These are phyloP conservation scores for Steinernema scapterisci DNA, from an alignment of 2,888 invertebrate species.

Conservation along the genomic window DNA sequence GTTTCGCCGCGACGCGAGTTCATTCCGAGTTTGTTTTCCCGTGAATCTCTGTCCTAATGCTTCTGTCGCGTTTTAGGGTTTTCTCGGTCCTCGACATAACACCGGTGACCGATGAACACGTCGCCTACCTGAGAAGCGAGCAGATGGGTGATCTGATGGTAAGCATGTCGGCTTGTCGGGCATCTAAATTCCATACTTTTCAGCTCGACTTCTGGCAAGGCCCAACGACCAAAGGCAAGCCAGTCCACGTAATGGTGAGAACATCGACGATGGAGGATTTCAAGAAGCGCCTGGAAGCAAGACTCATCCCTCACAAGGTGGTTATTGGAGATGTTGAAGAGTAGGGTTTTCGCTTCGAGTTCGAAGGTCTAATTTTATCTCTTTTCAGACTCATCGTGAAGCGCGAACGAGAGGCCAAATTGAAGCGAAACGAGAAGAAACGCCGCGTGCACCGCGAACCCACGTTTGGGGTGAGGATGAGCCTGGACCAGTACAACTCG, in stretches of 20 bases:
- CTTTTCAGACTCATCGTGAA: conserved; percentile 60
- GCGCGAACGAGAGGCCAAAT: conserved; percentile 43
- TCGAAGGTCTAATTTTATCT: background rate
- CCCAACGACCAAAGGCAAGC: conserved; percentile 72
- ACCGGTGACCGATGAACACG: too few relatives aligned
- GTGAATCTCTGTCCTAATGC: too few relatives aligned
- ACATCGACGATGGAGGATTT: conserved; percentile 70
- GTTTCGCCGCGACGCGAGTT: too few relatives aligned
- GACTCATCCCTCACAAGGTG: conserved; percentile 47
- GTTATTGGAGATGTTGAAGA: conserved; percentile 64
- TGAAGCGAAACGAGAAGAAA: conserved; percentile 33
- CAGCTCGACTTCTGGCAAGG: conserved; percentile 73
- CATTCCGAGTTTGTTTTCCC: too few relatives aligned
- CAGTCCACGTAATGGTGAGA: conserved; percentile 76
- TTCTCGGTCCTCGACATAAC: too few relatives aligned
- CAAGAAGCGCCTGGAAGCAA: background rate
- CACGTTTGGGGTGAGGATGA: conserved; percentile 49
- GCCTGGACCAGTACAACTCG: conserved; percentile 61
- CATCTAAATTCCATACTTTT: too few relatives aligned
- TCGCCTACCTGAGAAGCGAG: too few relatives aligned
- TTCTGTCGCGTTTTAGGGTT: too few relatives aligned
- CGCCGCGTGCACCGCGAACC: conserved; percentile 36
- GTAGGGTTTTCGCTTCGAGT: conserved; percentile 35
- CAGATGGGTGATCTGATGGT: too few relatives aligned
- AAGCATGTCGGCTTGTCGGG: too few relatives aligned